Evolutionary conservation across 1,140 invertebrate species (phyloP).

Genomic region (Oreohelix idahoensis): DNA sequence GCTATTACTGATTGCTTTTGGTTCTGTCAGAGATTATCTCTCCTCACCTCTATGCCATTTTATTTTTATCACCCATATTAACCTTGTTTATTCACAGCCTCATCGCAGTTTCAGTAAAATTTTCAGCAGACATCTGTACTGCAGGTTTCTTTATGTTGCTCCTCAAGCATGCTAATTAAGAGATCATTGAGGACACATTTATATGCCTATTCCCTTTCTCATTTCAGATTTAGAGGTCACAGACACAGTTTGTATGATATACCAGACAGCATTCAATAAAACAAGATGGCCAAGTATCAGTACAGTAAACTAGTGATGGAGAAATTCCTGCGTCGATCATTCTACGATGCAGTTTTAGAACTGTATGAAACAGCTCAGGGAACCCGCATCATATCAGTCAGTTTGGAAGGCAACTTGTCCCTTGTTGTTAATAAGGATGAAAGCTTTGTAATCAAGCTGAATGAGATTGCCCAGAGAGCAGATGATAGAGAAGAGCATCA

Average conservation of each 20-base stretch:
- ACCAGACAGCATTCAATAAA: not conserved
- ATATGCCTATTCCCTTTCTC: not conserved
- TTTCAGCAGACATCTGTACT: too few species aligned
- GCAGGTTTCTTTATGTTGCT: too few species aligned
- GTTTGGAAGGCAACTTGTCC: constrained; percentile 46
- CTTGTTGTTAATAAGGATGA: constrained; percentile 49
- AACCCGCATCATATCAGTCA: constrained; percentile 44
- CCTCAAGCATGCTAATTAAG: too few species aligned
- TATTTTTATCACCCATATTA: too few species aligned
- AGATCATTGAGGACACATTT: not conserved
- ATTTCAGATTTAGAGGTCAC: not conserved
- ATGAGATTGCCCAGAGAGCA: constrained; percentile 50
- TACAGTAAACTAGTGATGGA: constrained; percentile 48
- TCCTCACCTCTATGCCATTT: too few species aligned
- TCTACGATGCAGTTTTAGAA: constrained; percentile 50
- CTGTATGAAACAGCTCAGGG: constrained; percentile 46
- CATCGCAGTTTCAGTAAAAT: too few species aligned
- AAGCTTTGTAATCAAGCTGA: constrained; percentile 46
- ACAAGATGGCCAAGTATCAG: constrained; percentile 34
- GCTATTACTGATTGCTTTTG: too few species aligned
- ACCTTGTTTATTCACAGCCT: too few species aligned
- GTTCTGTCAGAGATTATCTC: too few species aligned
- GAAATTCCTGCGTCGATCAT: constrained; percentile 45
- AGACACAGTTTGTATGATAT: not conserved
- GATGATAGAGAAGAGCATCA: constrained; percentile 42